Conservation (phyloP, 2,113 vertebrate species). For the Terrapene triunguis region DNA sequence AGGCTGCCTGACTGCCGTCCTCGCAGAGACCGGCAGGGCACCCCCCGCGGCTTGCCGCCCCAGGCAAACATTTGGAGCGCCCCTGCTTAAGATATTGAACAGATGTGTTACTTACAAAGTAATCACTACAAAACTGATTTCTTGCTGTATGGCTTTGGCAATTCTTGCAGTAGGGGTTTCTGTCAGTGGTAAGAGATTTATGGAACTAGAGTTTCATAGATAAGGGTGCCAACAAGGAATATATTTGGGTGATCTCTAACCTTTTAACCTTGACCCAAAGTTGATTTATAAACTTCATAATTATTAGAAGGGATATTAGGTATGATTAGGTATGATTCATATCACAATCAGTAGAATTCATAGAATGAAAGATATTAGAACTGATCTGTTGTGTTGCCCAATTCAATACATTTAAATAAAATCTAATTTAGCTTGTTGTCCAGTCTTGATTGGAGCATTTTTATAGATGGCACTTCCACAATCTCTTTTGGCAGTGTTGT, state of each 20-base stretch:
- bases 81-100: not conserved
- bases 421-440: not conserved
- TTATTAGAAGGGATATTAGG: not conserved
- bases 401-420: not conserved
- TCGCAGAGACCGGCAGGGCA: no score
- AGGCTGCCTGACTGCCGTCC: no score
- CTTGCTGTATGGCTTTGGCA: conserved; percentile 1
- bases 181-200: not conserved
- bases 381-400: not conserved
- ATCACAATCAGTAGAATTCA: not conserved
- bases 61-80: no score
- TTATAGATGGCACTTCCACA: not conserved
- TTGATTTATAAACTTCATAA: not conserved
- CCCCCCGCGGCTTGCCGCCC: no score
- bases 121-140: conserved; percentile 38
- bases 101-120: not conserved
- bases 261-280: not conserved
- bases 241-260: not conserved
- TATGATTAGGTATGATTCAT: fast-evolving
- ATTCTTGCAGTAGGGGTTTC: not conserved
- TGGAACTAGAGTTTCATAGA: not conserved
- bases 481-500: not conserved
- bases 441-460: not conserved
- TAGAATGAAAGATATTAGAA: not conserved
- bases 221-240: not conserved